Base-by-base conservation (phyloP, 2,113 vertebrate genomes). In the Pangasianodon gigas region DNA sequence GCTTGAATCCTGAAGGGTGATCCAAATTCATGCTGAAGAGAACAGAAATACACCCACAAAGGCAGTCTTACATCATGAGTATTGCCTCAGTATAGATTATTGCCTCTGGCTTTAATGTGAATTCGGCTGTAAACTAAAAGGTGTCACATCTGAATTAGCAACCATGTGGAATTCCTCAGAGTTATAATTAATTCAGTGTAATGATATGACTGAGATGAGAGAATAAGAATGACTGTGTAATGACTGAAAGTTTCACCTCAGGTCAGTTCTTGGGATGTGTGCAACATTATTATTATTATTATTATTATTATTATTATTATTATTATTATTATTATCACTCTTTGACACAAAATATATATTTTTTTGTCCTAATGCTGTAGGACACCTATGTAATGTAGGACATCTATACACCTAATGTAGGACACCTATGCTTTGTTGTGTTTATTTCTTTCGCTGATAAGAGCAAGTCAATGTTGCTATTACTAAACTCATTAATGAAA, bases 1-100 rank as follows among this genome's bases (percentile, higher is more conserved):
- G 90, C 89, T 79, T 81, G 84, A 77, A 87, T 91, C 94, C 93
- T 2, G 79, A 87, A 79, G 92, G 92, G 69, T 62, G 91, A 85
- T 52, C 65, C 75, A 56, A 87, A 56, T 26, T 83, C 32, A 81
- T 46, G 62, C 71, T 74, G 65, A 74, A 87, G 81, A 91, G 89
- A 85, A 91, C 88, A 84, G 84, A 46, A 84, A 65, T 90, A 46
- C 89, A 87, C 41, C 54, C 56, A 75, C 82, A 46, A 60, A 69
- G 18, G 4, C 14, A 88, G 32, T 8, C 37, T 69, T 82, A 88
- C 60, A 62, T 54, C 13, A 82, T 24, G 48, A 29, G 3, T 83
- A 32, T 80, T 44, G 19, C 32, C 54, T 41, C 24, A 21, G 8
- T 58, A 37, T 74, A 71, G 51, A 69, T 62, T 32, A 44, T 71